These are phyloP conservation scores for Periplaneta americana DNA, from an alignment of 1,140 invertebrate species.

Conservation along the genomic window DNA sequence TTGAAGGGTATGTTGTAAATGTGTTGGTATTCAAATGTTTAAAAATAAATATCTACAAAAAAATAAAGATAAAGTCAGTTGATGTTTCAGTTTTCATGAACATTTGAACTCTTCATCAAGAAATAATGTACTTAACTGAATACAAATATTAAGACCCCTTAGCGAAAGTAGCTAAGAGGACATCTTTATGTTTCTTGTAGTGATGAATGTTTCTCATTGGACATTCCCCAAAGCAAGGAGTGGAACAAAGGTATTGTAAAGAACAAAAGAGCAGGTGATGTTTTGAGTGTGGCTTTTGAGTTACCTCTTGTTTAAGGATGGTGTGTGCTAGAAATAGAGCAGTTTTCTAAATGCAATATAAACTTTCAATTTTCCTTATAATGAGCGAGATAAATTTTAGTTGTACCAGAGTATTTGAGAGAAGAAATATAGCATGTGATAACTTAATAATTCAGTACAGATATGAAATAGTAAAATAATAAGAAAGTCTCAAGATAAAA, in stretches of 20 bases:
- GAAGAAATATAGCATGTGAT: not conserved
- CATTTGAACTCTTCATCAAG: not conserved
- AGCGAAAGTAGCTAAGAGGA: not conserved
- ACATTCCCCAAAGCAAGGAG: slow-evolving; percentile 6
- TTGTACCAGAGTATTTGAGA: not conserved
- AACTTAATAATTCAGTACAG: not conserved
- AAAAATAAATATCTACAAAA: not conserved
- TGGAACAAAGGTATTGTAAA: slow-evolving; percentile 15
- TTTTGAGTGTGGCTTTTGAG: slow-evolving; percentile 13
- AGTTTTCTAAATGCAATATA: not conserved
- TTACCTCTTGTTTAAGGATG: not conserved
- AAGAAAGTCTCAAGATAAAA: not conserved
- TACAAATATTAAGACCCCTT: not conserved
- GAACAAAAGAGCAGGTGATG: slow-evolving; percentile 1
- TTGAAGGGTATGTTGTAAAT: slow-evolving; percentile 13
- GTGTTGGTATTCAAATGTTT: slow-evolving; percentile 35
- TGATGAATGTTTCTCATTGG: slow-evolving; percentile 4
- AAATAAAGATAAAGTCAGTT: not conserved
- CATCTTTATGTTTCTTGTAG: not conserved
- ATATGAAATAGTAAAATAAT: not conserved
- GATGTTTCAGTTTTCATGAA: not conserved
- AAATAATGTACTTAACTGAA: not conserved
- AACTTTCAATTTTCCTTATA: not conserved
- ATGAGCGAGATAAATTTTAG: not conserved
- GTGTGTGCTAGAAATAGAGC: not conserved